Evolutionary conservation across 2,888 invertebrate species (phyloP).

Genomic region (Bombylius discolor): DNA sequence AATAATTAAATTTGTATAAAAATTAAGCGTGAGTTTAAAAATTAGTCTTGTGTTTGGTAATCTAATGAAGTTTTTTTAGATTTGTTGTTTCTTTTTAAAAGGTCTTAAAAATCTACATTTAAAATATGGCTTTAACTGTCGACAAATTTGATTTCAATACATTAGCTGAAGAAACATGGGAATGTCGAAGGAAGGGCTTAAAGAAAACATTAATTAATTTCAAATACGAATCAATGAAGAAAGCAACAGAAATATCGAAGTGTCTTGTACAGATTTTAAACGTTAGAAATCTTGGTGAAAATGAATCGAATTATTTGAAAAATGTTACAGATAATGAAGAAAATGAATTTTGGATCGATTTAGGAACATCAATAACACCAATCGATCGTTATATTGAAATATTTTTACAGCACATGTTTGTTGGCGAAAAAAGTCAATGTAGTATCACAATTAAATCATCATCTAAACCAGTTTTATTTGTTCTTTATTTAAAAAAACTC

Average conservation of each 20-base stretch:
- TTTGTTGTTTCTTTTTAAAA: too few relatives aligned
- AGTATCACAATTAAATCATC: constrained; percentile 27
- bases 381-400: constrained; percentile 39
- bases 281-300: constrained; percentile 19
- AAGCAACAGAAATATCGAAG: constrained; percentile 25
- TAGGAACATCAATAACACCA: constrained; percentile 37
- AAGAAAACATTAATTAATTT: constrained; percentile 25
- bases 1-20: too few relatives aligned
- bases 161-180: constrained; percentile 18
- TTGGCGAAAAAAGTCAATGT: constrained; percentile 38
- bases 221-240: constrained; percentile 24
- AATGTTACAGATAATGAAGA: constrained; percentile 1
- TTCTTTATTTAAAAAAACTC: constrained; percentile 33
- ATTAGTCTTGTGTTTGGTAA: too few relatives aligned
- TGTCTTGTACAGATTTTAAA: constrained; percentile 25
- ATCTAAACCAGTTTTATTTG: constrained; percentile 4
- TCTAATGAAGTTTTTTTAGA: too few relatives aligned
- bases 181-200: constrained; percentile 24
- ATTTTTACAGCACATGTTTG: constrained; percentile 37
- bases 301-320: constrained; percentile 20
- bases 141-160: constrained; percentile 3
- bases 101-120: too few relatives aligned
- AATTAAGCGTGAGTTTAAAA: too few relatives aligned
- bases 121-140: too few relatives aligned
- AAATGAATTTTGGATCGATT: constrained; percentile 19